phyloP scores from a whole-genome alignment of 2,797 vertebrate genomes.

The Muscicapa comitata region DNA sequence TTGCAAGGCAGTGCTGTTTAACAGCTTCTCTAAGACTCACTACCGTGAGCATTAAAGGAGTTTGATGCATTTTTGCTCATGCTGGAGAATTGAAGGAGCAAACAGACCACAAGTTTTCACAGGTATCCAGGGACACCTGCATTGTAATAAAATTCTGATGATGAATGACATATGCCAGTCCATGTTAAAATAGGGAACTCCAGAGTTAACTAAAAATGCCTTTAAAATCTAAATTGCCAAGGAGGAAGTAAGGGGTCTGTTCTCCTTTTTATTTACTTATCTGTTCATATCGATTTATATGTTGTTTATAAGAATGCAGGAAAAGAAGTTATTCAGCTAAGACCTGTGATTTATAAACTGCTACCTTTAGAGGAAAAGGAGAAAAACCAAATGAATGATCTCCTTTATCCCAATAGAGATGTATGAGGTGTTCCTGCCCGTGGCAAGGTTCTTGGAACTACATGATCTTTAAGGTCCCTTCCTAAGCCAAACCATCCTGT shows the following conservation, averaged over 20 bases:
- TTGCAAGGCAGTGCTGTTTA: neutral
- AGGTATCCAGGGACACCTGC: neutral
- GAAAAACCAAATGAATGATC: neutral
- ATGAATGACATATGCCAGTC: neutral
- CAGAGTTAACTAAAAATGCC: neutral
- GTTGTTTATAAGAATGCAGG: neutral
- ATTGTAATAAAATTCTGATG: neutral
- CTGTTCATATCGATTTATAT: neutral
- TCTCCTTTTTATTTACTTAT: neutral
- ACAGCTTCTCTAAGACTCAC: neutral
- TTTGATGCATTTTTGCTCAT: neutral
- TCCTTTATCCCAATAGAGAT: neutral
- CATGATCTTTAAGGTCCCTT: too few relatives aligned
- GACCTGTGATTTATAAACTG: neutral
- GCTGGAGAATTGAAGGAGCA: neutral
- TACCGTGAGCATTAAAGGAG: accelerated
- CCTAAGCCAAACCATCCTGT: neutral
- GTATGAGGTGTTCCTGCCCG: too few relatives aligned
- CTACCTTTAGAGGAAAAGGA: neutral
- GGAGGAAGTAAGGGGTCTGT: too few relatives aligned
- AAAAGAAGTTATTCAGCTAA: neutral
- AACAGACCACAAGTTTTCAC: neutral
- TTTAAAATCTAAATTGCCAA: neutral
- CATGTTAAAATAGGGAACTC: neutral
- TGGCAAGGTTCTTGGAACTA: neutral